Conservation (phyloP, 1,140 invertebrate genomes). For the Brachystomella parvula region DNA sequence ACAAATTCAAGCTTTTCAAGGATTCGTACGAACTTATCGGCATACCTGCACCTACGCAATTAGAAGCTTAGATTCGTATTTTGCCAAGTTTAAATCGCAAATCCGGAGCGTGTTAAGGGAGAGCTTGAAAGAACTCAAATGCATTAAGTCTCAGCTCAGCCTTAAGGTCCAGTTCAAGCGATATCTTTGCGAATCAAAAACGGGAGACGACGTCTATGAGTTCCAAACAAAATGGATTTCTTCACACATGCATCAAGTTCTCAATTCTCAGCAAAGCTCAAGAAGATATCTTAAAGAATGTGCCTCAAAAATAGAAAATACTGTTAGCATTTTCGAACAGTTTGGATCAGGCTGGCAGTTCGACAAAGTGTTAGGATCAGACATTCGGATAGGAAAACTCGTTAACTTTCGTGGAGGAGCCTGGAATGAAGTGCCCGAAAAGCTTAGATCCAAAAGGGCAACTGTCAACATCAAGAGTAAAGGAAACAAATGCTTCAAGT, state of each 20-base stretch:
- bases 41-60: not conserved
- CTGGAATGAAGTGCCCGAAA: not conserved
- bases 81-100: not conserved
- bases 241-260: not conserved
- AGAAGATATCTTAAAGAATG: not conserved
- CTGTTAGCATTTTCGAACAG: constrained; percentile 4
- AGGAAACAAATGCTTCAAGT: constrained; percentile 8
- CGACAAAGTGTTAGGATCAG: not conserved
- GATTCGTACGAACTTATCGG: not conserved
- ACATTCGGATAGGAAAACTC: constrained; percentile 1
- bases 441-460: not conserved
- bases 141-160: not conserved
- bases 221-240: not conserved
- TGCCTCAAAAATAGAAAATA: not conserved
- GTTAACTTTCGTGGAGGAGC: not conserved
- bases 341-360: constrained; percentile 14
- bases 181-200: not conserved
- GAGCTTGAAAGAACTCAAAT: not conserved
- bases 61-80: not conserved
- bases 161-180: not conserved
- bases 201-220: constrained; percentile 6
- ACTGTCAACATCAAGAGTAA: not conserved
- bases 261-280: not conserved
- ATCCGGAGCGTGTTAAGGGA: not conserved
- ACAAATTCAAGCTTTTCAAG: constrained; percentile 1